phyloP scores from a whole-genome alignment of 1,140 invertebrate species.

The Reticulitermes speratus region DNA sequence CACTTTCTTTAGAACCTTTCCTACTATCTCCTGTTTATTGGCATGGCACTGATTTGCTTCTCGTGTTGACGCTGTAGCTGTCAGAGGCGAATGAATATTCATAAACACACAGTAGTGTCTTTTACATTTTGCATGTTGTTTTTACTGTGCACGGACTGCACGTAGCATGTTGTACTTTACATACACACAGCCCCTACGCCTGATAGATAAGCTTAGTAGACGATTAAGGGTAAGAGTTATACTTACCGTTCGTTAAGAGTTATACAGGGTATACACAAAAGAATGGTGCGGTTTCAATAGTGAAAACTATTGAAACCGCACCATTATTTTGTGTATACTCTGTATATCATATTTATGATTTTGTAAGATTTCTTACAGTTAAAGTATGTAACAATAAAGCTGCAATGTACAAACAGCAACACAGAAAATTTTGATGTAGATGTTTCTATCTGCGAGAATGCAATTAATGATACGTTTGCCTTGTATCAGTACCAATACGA shows the following conservation, averaged over 20 bases:
- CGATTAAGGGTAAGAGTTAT: neutral
- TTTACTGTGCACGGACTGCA: neutral
- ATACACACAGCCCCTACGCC: neutral
- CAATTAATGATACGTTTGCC: too few species aligned
- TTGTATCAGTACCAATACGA: too few species aligned
- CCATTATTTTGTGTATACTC: too few species aligned
- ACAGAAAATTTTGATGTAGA: too few species aligned
- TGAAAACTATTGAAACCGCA: too few species aligned
- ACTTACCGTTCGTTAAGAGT: neutral
- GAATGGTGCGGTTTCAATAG: too few species aligned
- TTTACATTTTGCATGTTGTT: neutral
- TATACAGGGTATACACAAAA: too few species aligned
- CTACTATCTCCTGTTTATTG: neutral
- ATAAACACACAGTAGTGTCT: neutral
- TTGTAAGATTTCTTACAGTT: too few species aligned
- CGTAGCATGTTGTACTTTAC: neutral
- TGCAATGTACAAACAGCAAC: too few species aligned
- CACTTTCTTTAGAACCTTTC: neutral
- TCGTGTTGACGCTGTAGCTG: neutral
- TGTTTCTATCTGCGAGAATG: too few species aligned
- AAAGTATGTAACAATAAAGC: too few species aligned
- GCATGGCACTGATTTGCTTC: neutral
- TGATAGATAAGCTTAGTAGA: neutral
- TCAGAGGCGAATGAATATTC: neutral
- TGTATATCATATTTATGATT: too few species aligned